A percentile compares a stretch with the other conserved stretches of the same genome.
Conservation (phyloP, 2,113 vertebrate genomes). For the Phylloscopus trochiloides region DNA sequence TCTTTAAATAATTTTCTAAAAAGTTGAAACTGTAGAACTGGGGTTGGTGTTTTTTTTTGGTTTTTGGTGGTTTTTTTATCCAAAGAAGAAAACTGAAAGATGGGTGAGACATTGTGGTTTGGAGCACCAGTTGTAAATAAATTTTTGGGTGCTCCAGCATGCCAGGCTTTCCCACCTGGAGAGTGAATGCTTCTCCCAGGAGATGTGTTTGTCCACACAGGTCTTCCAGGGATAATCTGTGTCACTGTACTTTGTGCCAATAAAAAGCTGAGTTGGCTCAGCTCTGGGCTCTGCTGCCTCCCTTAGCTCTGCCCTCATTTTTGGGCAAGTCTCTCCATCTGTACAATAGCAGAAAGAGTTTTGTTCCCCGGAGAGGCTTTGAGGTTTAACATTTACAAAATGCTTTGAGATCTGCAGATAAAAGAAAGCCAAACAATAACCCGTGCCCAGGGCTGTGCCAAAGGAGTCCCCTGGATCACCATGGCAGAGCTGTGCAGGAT, state of each 20-base stretch:
- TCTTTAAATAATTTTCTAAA: conserved; percentile 42
- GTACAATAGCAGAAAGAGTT: conserved; percentile 19
- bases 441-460: neutral
- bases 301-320: conserved; percentile 8
- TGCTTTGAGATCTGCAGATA: conserved; percentile 43
- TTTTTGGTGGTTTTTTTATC: neutral
- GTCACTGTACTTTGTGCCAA: neutral
- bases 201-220: neutral
- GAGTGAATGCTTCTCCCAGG: neutral
- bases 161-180: neutral
- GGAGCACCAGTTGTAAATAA: neutral
- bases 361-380: conserved; percentile 11
- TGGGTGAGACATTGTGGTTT: neutral
- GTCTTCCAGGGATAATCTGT: neutral
- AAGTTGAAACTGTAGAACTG: conserved; percentile 12
- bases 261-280: neutral
- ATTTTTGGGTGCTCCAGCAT: neutral
- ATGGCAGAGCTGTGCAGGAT: neutral
- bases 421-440: conserved; percentile 25
- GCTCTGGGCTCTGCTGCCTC: neutral
- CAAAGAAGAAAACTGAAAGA: conserved; percentile 38
- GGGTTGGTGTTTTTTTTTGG: neutral
- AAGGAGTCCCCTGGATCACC: neutral
- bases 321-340: neutral
- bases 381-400: conserved; percentile 41